Evolutionary conservation across 1,140 invertebrate genomes (phyloP), one percentile per base, ranked within the genome.

Genomic region (Drosophila santomea): DNA sequence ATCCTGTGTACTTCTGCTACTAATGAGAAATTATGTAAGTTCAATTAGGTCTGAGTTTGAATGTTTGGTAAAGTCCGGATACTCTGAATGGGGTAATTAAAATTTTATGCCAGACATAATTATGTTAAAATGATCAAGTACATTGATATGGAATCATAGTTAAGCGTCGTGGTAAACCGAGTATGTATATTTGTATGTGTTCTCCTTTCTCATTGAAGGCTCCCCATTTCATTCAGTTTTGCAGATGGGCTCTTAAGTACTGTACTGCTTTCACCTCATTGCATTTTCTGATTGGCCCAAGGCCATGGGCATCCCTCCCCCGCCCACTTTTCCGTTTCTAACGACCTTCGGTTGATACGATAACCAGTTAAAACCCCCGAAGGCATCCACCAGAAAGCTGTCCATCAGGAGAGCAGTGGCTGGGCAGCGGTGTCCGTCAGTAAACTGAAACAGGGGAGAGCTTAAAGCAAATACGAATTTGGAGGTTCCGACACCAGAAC

Each of bases 391-490:
- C n/a, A 15, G 35, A 48, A 48, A 71, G 25, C 64, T 35, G 64
- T 71, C 64, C 67, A 11, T 71, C 67, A 71, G n/a, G 32, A 12
- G 41, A 28, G 41, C 63, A 11, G 32, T 44, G 25, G 36, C 17
- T 48, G 48, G 35, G 28, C n/a, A 32, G 25, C 20, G 36, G 60
- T 64, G 51, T 52, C 25, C 38, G 1, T 44, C 17, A 12, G 60
- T 54, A 66, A 68, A 68, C 10, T 52, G 28, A 66, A 68, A 66
- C 45, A 38, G 20, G 36, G 38, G n/a, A 41, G 51, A 51, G 52
- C 64, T 58, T 39, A 11, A 10, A 28, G 67, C 55, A 69, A 48
- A 69, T 35, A 57, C 23, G 35, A 48, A 20, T 38, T 36, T 20
- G 15, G 48, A 55, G 43, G 52, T 39, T 41, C 35, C 66, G 32